Conservation (phyloP, 2,888 invertebrate species). For the Eurytoma adleriae region DNA sequence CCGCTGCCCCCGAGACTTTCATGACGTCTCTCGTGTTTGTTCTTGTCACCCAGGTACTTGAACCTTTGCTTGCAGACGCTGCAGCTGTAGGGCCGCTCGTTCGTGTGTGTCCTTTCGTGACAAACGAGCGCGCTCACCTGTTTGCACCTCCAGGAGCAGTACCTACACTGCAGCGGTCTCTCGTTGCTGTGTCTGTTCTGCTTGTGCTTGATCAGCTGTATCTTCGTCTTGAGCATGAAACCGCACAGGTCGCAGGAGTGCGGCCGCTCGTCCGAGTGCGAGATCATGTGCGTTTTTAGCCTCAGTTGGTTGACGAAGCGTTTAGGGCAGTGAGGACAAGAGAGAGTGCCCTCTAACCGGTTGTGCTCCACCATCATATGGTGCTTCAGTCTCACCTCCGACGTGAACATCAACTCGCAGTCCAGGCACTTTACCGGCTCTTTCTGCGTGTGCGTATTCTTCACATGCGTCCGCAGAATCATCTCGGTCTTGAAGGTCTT, state of each 20-base stretch:
- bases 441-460: slow-evolving; percentile 73
- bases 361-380: slow-evolving; percentile 74
- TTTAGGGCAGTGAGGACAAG: slow-evolving; percentile 73
- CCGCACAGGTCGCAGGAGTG: slow-evolving; percentile 72
- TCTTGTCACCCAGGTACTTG: slow-evolving; percentile 74
- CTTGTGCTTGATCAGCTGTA: slow-evolving; percentile 73
- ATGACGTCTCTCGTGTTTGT: slow-evolving; percentile 73
- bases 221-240: slow-evolving; percentile 73
- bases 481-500: slow-evolving; percentile 74
- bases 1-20: slow-evolving; percentile 73
- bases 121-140: slow-evolving; percentile 75
- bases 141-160: slow-evolving; percentile 73
- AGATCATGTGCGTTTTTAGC: slow-evolving; percentile 74
- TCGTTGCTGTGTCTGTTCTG: slow-evolving; percentile 74
- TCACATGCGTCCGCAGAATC: slow-evolving; percentile 73
- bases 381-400: slow-evolving; percentile 72
- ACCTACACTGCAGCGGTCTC: slow-evolving; percentile 71
- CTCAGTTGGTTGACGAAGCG: slow-evolving; percentile 73
- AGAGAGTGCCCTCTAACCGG: slow-evolving; percentile 71
- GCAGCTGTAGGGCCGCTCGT: slow-evolving; percentile 73
- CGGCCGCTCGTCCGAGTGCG: slow-evolving; percentile 73
- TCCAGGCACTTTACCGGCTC: slow-evolving; percentile 73
- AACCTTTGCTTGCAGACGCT: slow-evolving; percentile 73
- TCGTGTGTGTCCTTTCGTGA: slow-evolving; percentile 74
- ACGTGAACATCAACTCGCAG: slow-evolving; percentile 70